These are phyloP conservation scores for Melinaea menophilus DNA, from an alignment of 2,888 invertebrate genomes.

Conservation along the genomic window DNA sequence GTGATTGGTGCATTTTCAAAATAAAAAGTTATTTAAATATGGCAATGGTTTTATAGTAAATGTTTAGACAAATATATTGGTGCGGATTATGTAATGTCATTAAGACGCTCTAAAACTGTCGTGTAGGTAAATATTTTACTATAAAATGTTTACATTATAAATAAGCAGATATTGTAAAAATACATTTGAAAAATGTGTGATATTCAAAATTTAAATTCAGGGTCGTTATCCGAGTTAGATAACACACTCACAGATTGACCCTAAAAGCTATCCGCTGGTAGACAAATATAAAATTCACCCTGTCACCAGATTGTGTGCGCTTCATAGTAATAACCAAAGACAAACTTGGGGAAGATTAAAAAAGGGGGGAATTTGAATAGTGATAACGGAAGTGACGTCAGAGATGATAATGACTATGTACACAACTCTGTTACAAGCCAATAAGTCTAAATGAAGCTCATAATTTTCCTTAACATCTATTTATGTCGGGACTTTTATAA, in stretches of 20 bases:
- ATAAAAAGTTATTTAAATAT: background rate
- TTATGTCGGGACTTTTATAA: conserved; percentile 51
- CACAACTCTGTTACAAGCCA: conserved; percentile 70
- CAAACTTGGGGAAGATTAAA: conserved; percentile 7
- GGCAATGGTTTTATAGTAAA: background rate
- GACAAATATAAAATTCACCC: conserved; percentile 71
- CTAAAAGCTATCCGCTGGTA: conserved; percentile 48
- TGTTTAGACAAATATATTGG: conserved; percentile 9
- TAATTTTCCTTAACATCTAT: conserved; percentile 74
- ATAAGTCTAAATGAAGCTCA: conserved; percentile 76
- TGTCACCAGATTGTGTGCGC: conserved; percentile 74
- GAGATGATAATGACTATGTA: conserved; percentile 50
- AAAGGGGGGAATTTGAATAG: conserved; percentile 10
- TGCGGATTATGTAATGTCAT: conserved; percentile 24
- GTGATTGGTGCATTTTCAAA: background rate
- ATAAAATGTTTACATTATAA: conserved; percentile 39
- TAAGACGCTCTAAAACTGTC: conserved; percentile 27
- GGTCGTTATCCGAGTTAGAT: conserved; percentile 23
- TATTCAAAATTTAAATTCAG: conserved; percentile 41
- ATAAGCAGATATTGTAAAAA: conserved; percentile 47
- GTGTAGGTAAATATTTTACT: conserved; percentile 31
- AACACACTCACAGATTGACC: conserved; percentile 26
- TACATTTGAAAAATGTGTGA: conserved; percentile 55
- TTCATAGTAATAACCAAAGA: conserved; percentile 41
- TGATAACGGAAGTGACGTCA: conserved; percentile 39